A percentile compares a stretch with the other conserved stretches of the same genome.
Conservation (phyloP, 2,797 vertebrate species). For the Telmatherina bonti region DNA sequence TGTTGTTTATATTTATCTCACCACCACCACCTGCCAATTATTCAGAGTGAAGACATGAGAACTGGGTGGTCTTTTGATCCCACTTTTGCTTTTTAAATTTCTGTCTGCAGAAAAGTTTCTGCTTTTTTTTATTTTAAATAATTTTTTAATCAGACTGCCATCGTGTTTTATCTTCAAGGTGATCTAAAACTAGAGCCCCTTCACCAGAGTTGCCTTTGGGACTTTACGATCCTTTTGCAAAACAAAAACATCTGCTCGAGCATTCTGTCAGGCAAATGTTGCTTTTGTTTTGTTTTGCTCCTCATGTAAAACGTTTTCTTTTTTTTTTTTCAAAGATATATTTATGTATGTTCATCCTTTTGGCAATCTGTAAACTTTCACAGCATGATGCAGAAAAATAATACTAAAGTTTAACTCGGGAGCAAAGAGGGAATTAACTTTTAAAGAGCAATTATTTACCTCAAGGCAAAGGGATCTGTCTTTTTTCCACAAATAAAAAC, state of each 20-base stretch:
- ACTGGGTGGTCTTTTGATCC: constrained; percentile 40
- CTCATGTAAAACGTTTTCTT: constrained; percentile 15
- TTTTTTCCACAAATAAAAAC: constrained; percentile 32
- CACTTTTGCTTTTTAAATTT: constrained; percentile 49
- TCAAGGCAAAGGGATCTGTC: constrained; percentile 42
- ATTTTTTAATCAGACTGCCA: constrained; percentile 25
- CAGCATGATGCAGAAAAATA: constrained; percentile 27
- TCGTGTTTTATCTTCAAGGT: constrained; percentile 55
- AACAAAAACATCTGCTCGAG: constrained; percentile 33
- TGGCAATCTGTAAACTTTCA: constrained; percentile 23
- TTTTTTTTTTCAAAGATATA: constrained; percentile 11
- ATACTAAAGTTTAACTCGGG: constrained; percentile 55
- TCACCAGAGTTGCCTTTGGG: constrained; percentile 18
- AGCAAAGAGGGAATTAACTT: constrained; percentile 25
- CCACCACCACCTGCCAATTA: constrained; percentile 58
- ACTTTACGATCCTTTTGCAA: constrained; percentile 43
- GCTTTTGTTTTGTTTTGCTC: constrained; percentile 1
- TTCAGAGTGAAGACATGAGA: constrained; percentile 23
- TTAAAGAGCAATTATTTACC: constrained; percentile 27
- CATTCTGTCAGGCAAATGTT: constrained; percentile 37
- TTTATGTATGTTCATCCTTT: constrained; percentile 17
- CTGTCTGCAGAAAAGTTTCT: constrained; percentile 38
- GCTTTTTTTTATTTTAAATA: constrained; percentile 24
- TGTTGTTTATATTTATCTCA: constrained; percentile 45
- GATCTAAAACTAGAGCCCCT: constrained; percentile 45